A percentile compares a stretch with the other conserved stretches of the same genome.
These are phyloP conservation scores for Hiodon tergisus DNA, from an alignment of 2,113 vertebrate genomes.

Conservation along the genomic window DNA sequence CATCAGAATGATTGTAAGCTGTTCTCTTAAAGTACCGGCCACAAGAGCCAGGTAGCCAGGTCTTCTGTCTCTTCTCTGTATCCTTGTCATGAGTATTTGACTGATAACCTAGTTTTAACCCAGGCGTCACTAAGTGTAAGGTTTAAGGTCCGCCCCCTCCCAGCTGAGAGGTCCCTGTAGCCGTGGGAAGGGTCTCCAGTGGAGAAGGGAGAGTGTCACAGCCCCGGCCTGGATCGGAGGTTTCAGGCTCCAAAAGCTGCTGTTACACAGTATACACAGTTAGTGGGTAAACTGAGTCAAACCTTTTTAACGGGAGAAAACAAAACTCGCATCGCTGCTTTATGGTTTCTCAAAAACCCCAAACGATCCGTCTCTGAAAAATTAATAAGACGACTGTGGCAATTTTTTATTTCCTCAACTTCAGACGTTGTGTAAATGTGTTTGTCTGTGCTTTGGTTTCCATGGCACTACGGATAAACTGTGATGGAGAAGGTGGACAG, in stretches of 20 bases:
- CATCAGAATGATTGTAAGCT: too few species aligned
- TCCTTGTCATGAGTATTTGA: too few species aligned
- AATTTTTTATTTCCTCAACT: slow-evolving; percentile 11
- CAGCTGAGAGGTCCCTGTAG: neutral
- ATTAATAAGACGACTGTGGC: slow-evolving; percentile 22
- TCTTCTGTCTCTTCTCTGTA: too few species aligned
- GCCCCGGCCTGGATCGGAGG: neutral
- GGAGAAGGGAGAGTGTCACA: neutral
- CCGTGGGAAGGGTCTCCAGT: too few species aligned
- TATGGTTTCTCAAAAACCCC: slow-evolving; percentile 20
- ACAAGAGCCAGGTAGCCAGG: too few species aligned
- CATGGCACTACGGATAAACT: slow-evolving; percentile 9
- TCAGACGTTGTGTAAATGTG: slow-evolving; percentile 5
- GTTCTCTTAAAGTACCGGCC: too few species aligned
- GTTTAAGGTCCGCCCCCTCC: too few species aligned
- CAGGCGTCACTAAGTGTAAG: neutral
- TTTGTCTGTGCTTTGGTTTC: neutral
- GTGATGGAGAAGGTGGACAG: neutral
- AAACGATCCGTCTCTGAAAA: slow-evolving; percentile 29
- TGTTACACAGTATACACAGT: slow-evolving; percentile 12
- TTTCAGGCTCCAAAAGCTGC: neutral
- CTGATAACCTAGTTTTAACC: neutral
- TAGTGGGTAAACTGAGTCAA: slow-evolving; percentile 3
- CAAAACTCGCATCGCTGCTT: neutral
- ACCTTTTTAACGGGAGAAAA: too few species aligned